phyloP scores from a whole-genome alignment of 2,113 vertebrate species.

The Istiophorus platypterus region DNA sequence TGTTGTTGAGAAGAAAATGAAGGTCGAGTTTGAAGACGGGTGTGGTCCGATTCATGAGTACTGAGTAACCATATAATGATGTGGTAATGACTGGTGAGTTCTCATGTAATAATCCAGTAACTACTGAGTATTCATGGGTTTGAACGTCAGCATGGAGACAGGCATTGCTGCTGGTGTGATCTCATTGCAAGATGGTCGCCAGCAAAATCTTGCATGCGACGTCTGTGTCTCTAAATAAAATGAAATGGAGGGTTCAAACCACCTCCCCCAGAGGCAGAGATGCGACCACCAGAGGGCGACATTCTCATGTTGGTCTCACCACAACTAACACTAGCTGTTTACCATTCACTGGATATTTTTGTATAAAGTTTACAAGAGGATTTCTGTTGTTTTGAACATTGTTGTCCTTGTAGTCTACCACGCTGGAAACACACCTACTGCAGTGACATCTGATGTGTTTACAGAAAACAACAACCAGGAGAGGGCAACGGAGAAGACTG shows the following conservation, averaged over 20 bases:
- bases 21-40: too few species aligned
- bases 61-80: too few species aligned
- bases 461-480: conserved; percentile 1
- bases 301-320: not conserved
- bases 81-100: too few species aligned
- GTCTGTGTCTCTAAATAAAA: not conserved
- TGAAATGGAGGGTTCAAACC: not conserved
- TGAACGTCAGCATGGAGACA: too few species aligned
- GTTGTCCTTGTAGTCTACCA: not conserved
- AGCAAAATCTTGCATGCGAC: not conserved
- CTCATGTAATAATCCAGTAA: too few species aligned
- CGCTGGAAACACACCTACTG: conserved; percentile 1
- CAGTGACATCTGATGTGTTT: not conserved
- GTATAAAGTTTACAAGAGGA: not conserved
- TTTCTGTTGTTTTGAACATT: not conserved
- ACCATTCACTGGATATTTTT: not conserved
- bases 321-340: not conserved
- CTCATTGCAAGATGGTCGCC: too few species aligned
- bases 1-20: too few species aligned
- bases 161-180: too few species aligned
- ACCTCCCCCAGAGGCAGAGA: not conserved
- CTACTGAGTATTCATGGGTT: too few species aligned
- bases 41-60: too few species aligned
- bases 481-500: not conserved
- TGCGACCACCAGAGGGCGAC: conserved; percentile 52